Evolutionary conservation across 2,888 invertebrate species (phyloP).

Genomic region (Diadegma fenestrale): DNA sequence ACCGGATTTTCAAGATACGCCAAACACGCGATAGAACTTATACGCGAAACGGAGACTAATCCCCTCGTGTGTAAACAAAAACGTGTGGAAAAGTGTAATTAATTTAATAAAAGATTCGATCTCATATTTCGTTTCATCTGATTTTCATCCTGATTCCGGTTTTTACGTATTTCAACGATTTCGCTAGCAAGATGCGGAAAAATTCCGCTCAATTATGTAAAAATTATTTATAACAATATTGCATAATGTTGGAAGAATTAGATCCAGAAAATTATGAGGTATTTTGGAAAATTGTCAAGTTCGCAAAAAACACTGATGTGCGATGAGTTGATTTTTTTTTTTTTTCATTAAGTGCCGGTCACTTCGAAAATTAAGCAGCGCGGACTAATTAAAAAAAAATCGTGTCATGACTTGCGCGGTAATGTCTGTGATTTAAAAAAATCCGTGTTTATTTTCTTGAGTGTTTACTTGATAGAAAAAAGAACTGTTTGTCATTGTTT

Average conservation of each 20-base stretch:
- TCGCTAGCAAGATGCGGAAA: background rate
- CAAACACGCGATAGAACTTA: background rate
- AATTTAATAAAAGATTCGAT: background rate
- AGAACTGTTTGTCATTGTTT: background rate
- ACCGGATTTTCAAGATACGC: constrained; percentile 43
- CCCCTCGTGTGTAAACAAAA: no score
- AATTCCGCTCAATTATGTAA: background rate
- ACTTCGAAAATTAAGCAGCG: background rate
- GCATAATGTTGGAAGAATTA: background rate
- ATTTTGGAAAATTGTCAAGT: background rate
- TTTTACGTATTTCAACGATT: background rate
- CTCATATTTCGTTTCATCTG: background rate
- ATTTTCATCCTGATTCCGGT: background rate
- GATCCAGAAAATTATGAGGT: background rate
- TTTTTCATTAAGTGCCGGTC: background rate
- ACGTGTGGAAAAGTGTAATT: background rate
- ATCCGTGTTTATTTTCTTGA: background rate
- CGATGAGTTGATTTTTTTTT: background rate
- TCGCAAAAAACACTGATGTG: background rate
- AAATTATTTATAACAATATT: background rate
- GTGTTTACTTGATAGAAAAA: background rate
- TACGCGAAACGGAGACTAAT: background rate
- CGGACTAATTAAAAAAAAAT: background rate
- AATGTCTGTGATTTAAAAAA: background rate
- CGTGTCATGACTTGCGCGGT: background rate